Evolutionary conservation across 2,888 invertebrate species (phyloP), one percentile per base, ranked within the genome.

Genomic region (Temnothorax unifasciatus): DNA sequence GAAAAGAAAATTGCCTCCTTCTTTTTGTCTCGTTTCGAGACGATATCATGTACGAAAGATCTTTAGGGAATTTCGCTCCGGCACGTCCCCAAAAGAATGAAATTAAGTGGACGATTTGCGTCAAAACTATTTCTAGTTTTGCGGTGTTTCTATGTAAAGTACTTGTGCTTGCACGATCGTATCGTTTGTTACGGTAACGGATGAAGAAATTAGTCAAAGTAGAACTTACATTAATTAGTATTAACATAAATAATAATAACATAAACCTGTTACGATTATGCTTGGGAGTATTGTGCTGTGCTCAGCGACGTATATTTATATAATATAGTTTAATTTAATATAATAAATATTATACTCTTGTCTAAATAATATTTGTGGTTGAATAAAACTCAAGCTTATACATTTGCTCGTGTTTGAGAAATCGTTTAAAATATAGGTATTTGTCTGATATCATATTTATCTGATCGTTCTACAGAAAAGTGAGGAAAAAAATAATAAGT

Each of bases 1-100:
- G 29, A 54, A 71, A 79, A 64, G 83, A 84, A 84, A 73, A 84
- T 81, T 84, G 68, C 29, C 54, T 61, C 9, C 25, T 52, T 25
- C 54, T 25, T 77, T 77, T 84, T 76, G 57, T 25, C 38, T 81
- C 52, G 64, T 81, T 64, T 54, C 79, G 44, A 5, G 4, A 81
- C 50, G 25, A 71, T 71, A 71, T 68, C 44, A 21, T 81, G 54
- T 63, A 54, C 44, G 66, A 9, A 50, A 74, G 25, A 76, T 59
- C 82, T 77, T 82, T 57, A 47, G 47, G 50, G 47, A 57, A 77
- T 61, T 59, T 54, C 34, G 25, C 59, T 54, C 52, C 66, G n/a
- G 41, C 29, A 21, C 2, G 13, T 73, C 11, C 18, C 41, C 54
- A 2, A 47, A 59, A 38, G 47, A 59, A 73, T 73, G 79, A 25